Conservation (phyloP, 2,113 vertebrate genomes). For the Regulus satrapa region DNA sequence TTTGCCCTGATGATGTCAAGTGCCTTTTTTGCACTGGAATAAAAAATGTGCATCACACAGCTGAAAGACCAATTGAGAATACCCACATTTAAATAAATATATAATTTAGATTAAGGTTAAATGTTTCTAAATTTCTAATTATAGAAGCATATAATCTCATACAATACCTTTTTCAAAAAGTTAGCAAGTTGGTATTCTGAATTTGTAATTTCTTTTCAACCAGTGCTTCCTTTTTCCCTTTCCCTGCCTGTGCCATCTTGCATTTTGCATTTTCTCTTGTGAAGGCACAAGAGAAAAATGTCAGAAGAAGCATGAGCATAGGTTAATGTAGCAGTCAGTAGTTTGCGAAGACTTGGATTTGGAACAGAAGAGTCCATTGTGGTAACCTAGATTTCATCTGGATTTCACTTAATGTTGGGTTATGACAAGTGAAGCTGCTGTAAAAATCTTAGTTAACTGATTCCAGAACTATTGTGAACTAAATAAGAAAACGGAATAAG, state of each 20-base stretch:
- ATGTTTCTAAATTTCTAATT: neutral
- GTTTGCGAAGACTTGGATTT: neutral
- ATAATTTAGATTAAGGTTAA: neutral
- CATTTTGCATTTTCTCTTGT: neutral
- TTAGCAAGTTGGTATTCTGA: neutral
- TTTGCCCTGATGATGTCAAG: neutral
- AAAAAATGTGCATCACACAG: neutral
- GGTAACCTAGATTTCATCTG: neutral
- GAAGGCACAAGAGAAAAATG: no score
- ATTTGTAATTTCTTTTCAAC: neutral
- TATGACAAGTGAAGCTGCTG: neutral
- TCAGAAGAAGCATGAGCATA: neutral
- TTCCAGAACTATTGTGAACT: neutral
- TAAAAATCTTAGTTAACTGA: neutral
- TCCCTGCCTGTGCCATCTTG: neutral
- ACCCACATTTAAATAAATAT: neutral
- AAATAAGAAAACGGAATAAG: neutral
- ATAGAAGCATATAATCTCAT: neutral
- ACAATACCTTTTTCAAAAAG: rapidly evolving
- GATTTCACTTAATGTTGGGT: neutral
- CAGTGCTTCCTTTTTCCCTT: neutral
- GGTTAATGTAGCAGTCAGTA: neutral
- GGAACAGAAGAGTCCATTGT: neutral
- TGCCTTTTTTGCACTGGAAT: neutral
- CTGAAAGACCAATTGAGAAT: neutral